Base-by-base conservation (phyloP, 2,113 vertebrate genomes). In the Gymnocephalus cernua region DNA sequence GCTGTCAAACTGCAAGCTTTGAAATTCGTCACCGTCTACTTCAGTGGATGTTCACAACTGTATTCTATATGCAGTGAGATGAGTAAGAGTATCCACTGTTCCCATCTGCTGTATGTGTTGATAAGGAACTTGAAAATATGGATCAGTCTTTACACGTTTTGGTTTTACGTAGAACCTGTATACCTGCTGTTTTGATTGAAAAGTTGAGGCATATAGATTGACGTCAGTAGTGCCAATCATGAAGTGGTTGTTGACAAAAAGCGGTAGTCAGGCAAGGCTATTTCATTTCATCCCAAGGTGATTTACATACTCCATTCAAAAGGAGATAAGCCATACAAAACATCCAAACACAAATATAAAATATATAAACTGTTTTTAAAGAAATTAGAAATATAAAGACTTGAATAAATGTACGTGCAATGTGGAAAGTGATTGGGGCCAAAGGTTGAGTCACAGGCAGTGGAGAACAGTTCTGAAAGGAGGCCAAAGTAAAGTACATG, bases 261-360 rank as follows among this genome's bases (percentile, higher is more conserved):
- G 38, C 6, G 12, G 21, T 18, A 32, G 16, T 25, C 18, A 27
- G 15, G 23, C 23, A 4, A 18, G 50, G 11, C 32, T 56, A 32
- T 77, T 54, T 44, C 5, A 74, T 66, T 19, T 53, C 25, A 44
- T 77, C n/a, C n/a, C 67, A 81, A 81, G 4, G 62, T 67, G 19
- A 5, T 67, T 29, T 19, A 44, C n/a, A n/a, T 27, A 56, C 38
- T n/a, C 29, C 0, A 67, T 11, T 69, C 5, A 68, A n/a, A 68
- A 56, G 9, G 11, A 38, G 25, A 54, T 29, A 12, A 4, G 35
- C n/a, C 32, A 23, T 21, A 38, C 0, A 32, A 41, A 48, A 44
- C 50, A 57, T 72, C 11, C 25, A 69, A 56, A 50, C 13, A 65
- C 51, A 27, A 76, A 58, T 71, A 53, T 0, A 51, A 73, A 61